Evolutionary conservation across 2,113 vertebrate species (phyloP).

Genomic region (Sylvilagus bachmani): DNA sequence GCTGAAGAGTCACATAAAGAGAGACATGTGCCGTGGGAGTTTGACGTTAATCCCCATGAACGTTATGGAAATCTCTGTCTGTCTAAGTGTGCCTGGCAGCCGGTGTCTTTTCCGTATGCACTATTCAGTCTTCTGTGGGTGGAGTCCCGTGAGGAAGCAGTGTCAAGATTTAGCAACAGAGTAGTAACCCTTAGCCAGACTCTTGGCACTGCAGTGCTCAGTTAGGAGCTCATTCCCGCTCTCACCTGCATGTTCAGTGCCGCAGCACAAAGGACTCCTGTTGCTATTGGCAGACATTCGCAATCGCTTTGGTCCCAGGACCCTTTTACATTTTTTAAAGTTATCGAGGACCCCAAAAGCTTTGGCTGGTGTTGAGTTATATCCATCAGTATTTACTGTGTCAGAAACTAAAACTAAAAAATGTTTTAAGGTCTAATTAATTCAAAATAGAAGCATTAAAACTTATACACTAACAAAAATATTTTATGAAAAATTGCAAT

Average conservation of each 20-base stretch:
- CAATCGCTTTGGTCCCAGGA: background rate
- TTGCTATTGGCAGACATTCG: background rate
- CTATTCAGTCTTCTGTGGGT: background rate
- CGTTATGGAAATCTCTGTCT: background rate
- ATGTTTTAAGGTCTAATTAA: background rate
- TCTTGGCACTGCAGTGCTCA: background rate
- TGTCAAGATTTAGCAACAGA: background rate
- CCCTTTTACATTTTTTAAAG: background rate
- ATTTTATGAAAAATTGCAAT: conserved; percentile 4
- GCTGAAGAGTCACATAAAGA: background rate
- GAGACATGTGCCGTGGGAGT: background rate
- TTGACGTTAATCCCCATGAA: background rate
- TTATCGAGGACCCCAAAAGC: background rate
- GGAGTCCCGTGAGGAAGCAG: background rate
- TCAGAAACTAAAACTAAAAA: conserved; percentile 21
- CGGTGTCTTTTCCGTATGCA: background rate
- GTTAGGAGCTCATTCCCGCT: background rate
- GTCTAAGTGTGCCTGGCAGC: background rate
- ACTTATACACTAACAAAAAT: background rate
- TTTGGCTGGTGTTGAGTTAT: background rate
- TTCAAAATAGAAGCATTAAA: conserved; percentile 35
- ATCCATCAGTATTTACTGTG: background rate
- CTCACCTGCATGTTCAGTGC: background rate
- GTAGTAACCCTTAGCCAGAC: background rate
- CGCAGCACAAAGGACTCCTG: background rate